These are phyloP conservation scores for Lamellibrachia satsuma DNA, from an alignment of 2,888 invertebrate species.

Conservation along the genomic window DNA sequence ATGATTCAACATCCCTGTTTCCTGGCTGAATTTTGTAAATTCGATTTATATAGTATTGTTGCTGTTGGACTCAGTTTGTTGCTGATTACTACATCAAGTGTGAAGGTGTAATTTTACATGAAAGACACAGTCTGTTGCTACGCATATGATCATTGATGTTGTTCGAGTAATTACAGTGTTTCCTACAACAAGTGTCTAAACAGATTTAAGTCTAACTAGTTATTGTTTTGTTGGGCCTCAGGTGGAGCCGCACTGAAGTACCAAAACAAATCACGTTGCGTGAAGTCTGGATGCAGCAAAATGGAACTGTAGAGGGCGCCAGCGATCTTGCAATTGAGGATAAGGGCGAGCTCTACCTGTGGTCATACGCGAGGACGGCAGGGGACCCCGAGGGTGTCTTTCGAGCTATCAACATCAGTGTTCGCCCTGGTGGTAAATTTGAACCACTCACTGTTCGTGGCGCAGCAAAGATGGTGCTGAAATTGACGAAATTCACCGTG, in stretches of 20 bases:
- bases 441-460: constrained; percentile 44
- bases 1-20: too few species aligned
- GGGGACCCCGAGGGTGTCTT: constrained; percentile 43
- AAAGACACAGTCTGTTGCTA: too few species aligned
- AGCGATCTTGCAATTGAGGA: constrained; percentile 48
- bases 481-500: constrained; percentile 31
- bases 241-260: constrained; percentile 39
- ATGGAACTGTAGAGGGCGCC: constrained; percentile 47
- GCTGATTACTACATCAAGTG: too few species aligned
- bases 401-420: constrained; percentile 45
- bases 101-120: too few species aligned
- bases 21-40: too few species aligned
- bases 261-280: constrained; percentile 45
- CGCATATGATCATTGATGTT: too few species aligned
- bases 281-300: constrained; percentile 51
- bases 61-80: too few species aligned
- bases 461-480: constrained; percentile 24
- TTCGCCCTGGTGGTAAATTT: constrained; percentile 50
- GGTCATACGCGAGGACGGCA: constrained; percentile 48
- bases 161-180: too few species aligned
- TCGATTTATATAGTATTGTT: too few species aligned
- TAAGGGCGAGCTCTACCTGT: constrained; percentile 46
- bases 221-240: neutral
- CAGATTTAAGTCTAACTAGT: too few species aligned
- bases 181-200: too few species aligned